A percentile compares a stretch with the other conserved stretches of the same genome.
Evolutionary conservation across 2,888 invertebrate genomes (phyloP).

Genomic region (Lasioglossum leucozonium): DNA sequence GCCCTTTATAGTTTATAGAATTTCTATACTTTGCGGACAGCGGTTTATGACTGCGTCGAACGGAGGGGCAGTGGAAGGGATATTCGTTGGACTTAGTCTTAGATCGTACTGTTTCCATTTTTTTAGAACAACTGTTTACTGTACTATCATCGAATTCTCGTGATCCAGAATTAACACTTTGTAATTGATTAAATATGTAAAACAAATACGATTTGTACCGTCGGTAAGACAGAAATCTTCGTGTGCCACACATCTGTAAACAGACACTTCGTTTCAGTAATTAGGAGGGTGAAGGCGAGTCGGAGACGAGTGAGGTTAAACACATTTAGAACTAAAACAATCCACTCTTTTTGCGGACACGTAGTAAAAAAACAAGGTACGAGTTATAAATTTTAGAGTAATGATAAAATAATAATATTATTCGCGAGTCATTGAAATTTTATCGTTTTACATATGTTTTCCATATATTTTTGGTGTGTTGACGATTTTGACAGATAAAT

Average conservation of each 20-base stretch:
- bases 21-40: too few relatives aligned
- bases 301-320: background rate
- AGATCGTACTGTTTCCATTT: too few relatives aligned
- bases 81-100: too few relatives aligned
- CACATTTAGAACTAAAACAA: background rate
- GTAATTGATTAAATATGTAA: too few relatives aligned
- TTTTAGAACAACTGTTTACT: too few relatives aligned
- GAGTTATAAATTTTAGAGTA: background rate
- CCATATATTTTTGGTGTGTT: too few relatives aligned
- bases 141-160: too few relatives aligned
- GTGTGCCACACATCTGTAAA: background rate
- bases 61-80: too few relatives aligned
- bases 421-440: background rate
- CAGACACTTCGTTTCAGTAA: background rate
- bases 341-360: background rate
- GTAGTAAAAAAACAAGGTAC: conserved; percentile 27
- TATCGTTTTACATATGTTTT: background rate
- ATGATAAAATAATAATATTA: background rate
- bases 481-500: background rate
- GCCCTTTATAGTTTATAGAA: too few relatives aligned
- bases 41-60: too few relatives aligned
- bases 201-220: background rate
- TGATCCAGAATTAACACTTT: too few relatives aligned
- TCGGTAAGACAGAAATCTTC: background rate
- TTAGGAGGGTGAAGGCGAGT: background rate